A percentile compares a stretch with the other conserved stretches of the same genome.
Conservation (phyloP, 2,113 vertebrate species). For the Kryptolebias marmoratus region DNA sequence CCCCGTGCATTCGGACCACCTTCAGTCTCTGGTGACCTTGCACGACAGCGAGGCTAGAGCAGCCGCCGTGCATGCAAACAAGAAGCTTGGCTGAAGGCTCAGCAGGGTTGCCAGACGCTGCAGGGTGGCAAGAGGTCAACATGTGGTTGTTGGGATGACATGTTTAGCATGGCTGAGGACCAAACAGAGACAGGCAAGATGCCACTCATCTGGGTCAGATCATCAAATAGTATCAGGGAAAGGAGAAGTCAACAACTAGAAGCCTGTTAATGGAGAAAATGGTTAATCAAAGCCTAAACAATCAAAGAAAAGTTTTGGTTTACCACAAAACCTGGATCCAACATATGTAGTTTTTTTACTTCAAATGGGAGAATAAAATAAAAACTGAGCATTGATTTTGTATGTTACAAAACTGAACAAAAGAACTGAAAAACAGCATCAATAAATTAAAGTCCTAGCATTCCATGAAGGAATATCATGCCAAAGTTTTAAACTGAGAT, state of each 20-base stretch:
- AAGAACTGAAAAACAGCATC: too few relatives aligned
- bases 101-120: conserved; percentile 49
- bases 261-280: too few relatives aligned
- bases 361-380: too few relatives aligned
- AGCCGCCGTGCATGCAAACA: conserved; percentile 74
- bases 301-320: too few relatives aligned
- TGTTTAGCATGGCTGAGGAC: conserved; percentile 27
- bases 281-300: too few relatives aligned
- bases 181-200: conserved; percentile 44
- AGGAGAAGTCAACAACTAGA: neutral
- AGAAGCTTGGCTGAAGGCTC: conserved; percentile 40
- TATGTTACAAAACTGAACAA: too few relatives aligned
- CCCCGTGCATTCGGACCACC: conserved; percentile 62
- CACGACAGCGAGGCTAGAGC: conserved; percentile 46
- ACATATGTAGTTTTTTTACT: too few relatives aligned
- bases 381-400: too few relatives aligned
- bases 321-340: too few relatives aligned
- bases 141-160: conserved; percentile 59
- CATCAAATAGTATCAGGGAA: conserved; percentile 18
- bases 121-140: conserved; percentile 52
- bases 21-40: conserved; percentile 79
- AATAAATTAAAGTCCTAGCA: too few relatives aligned
- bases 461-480: too few relatives aligned
- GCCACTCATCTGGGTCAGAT: conserved; percentile 36
- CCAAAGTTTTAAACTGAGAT: too few relatives aligned